Conservation (phyloP, 1,140 invertebrate species). For the Camponotus vicinus region DNA sequence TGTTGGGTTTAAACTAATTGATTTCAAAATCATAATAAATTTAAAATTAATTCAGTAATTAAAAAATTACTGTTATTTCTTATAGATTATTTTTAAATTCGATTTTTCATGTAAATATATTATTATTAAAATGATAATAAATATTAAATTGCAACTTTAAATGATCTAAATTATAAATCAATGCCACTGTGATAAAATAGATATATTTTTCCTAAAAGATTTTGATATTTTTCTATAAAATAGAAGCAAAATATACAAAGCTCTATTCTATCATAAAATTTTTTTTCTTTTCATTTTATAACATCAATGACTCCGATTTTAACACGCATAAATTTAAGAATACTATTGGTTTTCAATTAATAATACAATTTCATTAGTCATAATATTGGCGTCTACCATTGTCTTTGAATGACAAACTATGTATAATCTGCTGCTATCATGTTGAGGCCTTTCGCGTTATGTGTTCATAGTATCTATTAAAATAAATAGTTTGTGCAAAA, state of each 20-base stretch:
- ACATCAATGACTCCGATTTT: constrained; percentile 73
- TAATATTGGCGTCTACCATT: constrained; percentile 55
- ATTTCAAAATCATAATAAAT: constrained; percentile 41
- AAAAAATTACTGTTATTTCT: constrained; percentile 26
- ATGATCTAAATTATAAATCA: constrained; percentile 32
- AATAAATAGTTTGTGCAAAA: constrained; percentile 73
- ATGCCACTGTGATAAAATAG: constrained; percentile 28
- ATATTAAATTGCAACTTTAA: background rate
- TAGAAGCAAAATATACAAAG: constrained; percentile 66
- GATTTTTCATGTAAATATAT: background rate
- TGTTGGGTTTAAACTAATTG: constrained; percentile 72
- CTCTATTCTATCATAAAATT: constrained; percentile 65
- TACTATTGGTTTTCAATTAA: constrained; percentile 56
- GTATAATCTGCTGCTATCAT: constrained; percentile 66
- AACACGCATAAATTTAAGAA: constrained; percentile 69
- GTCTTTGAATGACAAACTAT: constrained; percentile 62
- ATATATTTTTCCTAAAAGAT: constrained; percentile 12
- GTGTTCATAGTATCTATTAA: constrained; percentile 65
- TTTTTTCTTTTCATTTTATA: constrained; percentile 56
- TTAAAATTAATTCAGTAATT: constrained; percentile 24
- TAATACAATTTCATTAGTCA: constrained; percentile 37
- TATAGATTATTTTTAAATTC: constrained; percentile 31
- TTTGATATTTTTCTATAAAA: constrained; percentile 65
- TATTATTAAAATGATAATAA: constrained; percentile 13
- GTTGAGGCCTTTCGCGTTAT: constrained; percentile 71